Conservation (phyloP, 1,140 invertebrate species). For the Drosophila cardini region DNA sequence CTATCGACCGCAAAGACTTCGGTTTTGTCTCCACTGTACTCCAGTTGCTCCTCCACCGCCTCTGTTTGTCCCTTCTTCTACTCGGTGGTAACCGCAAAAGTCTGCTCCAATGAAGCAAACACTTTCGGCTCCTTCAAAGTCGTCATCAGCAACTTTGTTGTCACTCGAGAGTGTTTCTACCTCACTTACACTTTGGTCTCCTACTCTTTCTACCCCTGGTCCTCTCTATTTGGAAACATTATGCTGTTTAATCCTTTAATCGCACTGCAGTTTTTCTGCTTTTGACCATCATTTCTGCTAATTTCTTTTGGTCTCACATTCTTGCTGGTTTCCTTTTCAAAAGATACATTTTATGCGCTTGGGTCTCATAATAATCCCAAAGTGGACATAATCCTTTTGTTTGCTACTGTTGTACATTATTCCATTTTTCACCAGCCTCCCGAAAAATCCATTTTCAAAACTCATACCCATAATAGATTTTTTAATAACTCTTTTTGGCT, state of each 20-base stretch:
- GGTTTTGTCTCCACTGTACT: slow-evolving; percentile 1
- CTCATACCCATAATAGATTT: slow-evolving; percentile 36
- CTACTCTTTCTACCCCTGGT: background rate
- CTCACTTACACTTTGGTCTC: background rate
- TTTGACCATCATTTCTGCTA: slow-evolving; percentile 71
- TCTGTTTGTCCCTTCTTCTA: background rate
- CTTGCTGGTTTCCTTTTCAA: slow-evolving; percentile 36
- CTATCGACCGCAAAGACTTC: slow-evolving; percentile 32
- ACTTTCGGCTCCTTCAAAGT: slow-evolving; percentile 72
- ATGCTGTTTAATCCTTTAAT: slow-evolving; percentile 79
- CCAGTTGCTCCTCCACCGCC: background rate
- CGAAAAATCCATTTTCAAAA: slow-evolving; percentile 36
- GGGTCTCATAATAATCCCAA: slow-evolving; percentile 72
- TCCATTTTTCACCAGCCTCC: slow-evolving; percentile 43
- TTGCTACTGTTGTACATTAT: slow-evolving; percentile 51
- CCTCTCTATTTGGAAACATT: slow-evolving; percentile 70
- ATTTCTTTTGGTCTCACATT: slow-evolving; percentile 59
- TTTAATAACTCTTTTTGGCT: slow-evolving; percentile 74
- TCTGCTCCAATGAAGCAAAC: slow-evolving; percentile 21
- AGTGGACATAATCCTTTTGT: slow-evolving; percentile 80
- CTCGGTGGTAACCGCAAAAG: slow-evolving; percentile 52
- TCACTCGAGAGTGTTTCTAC: slow-evolving; percentile 34
- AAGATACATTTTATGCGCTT: slow-evolving; percentile 53
- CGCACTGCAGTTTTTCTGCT: slow-evolving; percentile 49
- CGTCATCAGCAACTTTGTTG: slow-evolving; percentile 75